phyloP scores from a whole-genome alignment of 1,140 invertebrate genomes.

The Hypothenemus hampei region DNA sequence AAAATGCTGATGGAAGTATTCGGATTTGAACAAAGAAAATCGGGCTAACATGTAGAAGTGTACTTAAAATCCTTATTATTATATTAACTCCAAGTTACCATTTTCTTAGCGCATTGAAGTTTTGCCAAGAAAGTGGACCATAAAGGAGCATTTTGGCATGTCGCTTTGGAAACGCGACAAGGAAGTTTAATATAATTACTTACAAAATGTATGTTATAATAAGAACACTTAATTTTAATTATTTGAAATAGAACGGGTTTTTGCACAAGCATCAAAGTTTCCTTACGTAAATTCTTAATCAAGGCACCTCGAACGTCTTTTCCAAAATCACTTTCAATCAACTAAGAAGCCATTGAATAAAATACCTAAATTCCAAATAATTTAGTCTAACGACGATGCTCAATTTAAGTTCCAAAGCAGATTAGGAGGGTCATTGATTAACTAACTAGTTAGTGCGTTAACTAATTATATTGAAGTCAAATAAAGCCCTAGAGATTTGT shows the following conservation, averaged over 20 bases:
- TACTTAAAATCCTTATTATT: constrained; percentile 1
- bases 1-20: too few relatives aligned
- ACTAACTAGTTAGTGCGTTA: constrained; percentile 22
- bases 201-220: too few relatives aligned
- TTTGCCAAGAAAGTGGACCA: constrained; percentile 2
- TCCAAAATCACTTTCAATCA: background rate
- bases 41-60: background rate
- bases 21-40: too few relatives aligned
- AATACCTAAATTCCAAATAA: constrained; percentile 17
- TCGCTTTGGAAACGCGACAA: background rate
- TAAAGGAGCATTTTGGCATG: constrained; percentile 3
- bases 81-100: constrained; percentile 4
- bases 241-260: too few relatives aligned
- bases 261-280: too few relatives aligned
- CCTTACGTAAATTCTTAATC: too few relatives aligned
- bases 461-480: constrained; percentile 20
- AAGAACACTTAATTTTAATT: too few relatives aligned
- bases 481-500: constrained; percentile 22
- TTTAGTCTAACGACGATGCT: constrained; percentile 9
- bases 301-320: too few relatives aligned
- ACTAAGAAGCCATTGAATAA: constrained; percentile 9
- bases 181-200: constrained; percentile 1
- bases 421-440: constrained; percentile 25
- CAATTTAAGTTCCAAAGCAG: constrained; percentile 21
- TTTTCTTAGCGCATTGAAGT: constrained; percentile 1